Conservation (phyloP, 2,888 invertebrate species). For the Lucinisca nassula region DNA sequence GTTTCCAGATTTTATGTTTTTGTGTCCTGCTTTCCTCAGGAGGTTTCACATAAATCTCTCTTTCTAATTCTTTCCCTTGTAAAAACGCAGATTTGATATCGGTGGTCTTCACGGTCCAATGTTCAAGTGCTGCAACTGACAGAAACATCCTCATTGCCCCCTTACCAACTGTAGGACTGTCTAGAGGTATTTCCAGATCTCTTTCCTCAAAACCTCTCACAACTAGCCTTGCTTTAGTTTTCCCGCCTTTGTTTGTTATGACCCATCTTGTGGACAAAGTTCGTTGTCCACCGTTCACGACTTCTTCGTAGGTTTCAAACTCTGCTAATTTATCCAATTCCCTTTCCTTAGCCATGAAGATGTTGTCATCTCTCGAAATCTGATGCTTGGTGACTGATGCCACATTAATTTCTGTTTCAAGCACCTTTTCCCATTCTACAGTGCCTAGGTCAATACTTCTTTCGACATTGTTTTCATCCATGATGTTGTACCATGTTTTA, state of each 20-base stretch:
- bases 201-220: constrained; percentile 38
- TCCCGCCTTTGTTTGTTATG: constrained; percentile 29
- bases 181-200: constrained; percentile 25
- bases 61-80: constrained; percentile 61
- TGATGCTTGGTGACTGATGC: not conserved
- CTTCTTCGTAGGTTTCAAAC: constrained; percentile 29
- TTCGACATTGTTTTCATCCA: constrained; percentile 7
- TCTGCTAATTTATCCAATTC: constrained; percentile 42
- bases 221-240: constrained; percentile 35
- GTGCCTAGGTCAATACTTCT: constrained; percentile 17
- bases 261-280: constrained; percentile 38
- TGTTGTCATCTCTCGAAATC: not conserved
- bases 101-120: constrained; percentile 68
- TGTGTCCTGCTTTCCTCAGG: constrained; percentile 52
- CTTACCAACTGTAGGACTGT: constrained; percentile 54
- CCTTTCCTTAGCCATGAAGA: constrained; percentile 28
- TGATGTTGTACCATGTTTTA: constrained; percentile 42
- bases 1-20: constrained; percentile 57
- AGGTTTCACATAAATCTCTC: constrained; percentile 59
- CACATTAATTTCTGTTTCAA: not conserved
- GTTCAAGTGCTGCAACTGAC: constrained; percentile 7
- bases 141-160: constrained; percentile 38
- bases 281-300: constrained; percentile 27
- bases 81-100: constrained; percentile 72
- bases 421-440: constrained; percentile 1